Conservation (phyloP, 2,113 vertebrate genomes). For the Phyllostomus discolor region DNA sequence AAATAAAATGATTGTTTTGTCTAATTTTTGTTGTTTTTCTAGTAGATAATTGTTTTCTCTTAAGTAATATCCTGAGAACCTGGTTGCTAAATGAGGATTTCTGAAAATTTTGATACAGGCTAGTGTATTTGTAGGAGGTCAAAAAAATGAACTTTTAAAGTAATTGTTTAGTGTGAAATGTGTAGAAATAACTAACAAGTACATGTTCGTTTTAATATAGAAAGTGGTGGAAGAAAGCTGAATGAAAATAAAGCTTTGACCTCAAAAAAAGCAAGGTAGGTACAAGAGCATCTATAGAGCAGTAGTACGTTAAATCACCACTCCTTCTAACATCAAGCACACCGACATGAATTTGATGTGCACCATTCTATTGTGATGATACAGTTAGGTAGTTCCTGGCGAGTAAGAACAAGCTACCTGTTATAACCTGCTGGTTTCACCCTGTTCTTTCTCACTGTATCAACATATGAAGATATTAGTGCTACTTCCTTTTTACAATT, state of each 20-base stretch:
- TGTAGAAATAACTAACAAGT: background rate
- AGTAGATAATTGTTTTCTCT: background rate
- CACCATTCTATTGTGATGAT: background rate
- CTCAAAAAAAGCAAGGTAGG: constrained; percentile 95
- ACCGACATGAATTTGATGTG: background rate
- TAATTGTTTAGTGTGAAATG: background rate
- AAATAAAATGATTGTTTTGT: constrained; percentile 12
- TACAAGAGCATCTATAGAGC: background rate
- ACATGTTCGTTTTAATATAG: constrained; percentile 77
- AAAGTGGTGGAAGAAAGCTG: constrained; percentile 95
- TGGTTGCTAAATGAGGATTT: constrained; percentile 1
- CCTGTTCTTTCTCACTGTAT: background rate
- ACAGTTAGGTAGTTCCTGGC: background rate
- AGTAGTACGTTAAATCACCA: background rate
- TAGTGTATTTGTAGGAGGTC: background rate
- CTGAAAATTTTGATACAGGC: background rate
- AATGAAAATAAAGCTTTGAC: constrained; percentile 98
- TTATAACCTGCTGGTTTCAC: background rate
- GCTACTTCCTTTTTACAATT: background rate
- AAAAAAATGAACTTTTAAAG: constrained; percentile 7
- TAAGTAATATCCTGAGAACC: background rate
- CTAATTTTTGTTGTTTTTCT: background rate
- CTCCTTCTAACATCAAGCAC: background rate
- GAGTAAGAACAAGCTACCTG: background rate
- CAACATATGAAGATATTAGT: background rate